Base-by-base conservation (phyloP, 2,797 vertebrate species). In the Intellagama lesueurii region DNA sequence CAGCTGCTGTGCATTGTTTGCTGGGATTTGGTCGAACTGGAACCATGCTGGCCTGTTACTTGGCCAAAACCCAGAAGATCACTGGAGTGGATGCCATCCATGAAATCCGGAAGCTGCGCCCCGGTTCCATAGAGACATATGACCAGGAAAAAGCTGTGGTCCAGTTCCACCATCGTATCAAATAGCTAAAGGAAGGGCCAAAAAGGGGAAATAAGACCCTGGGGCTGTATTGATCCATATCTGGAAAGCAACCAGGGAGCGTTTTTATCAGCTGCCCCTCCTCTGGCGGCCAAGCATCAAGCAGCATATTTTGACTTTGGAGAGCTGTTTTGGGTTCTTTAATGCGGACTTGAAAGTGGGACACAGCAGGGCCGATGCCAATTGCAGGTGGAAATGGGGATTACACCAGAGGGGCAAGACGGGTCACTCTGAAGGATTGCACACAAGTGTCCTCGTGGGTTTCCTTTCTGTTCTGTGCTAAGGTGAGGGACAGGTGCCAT, bases 1-100 rank as follows among this genome's bases (percentile, higher is more conserved):
- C 96, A 0, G 98, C 99, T 68, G 99, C 95, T 0, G 98, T 99
- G 14, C 98, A 99, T 96, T 99, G 98, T 87, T 93, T 98, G 95
- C 98, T 98, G 87, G 98, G 99, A 0, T 97, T 97, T 0, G 98
- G 99, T 30, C 96, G 99, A 56, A 99, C 99, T 0, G 98, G 99
- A 40, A 99, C 98, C 40, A 98, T 99, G 98, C 95, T 99, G 95
- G 99, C 98, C 85, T 99, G 98, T 92, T 99, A 98, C 95, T 97
- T 99, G 95, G 97, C 98, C 40, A 98, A 98, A 95, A 95, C 87
- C 0, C 95, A 4, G 93, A 96, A 96, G 92, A 95, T 99, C 85
- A 96, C 96, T 0, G 98, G 97, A 0, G 89, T 94, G 0, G 98
- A 98, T 0, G 99, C 99, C 94, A 98, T 99, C 91, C 93, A 92